Evolutionary conservation across 2,797 vertebrate species (phyloP).

Genomic region (Sebastolobus alascanus): DNA sequence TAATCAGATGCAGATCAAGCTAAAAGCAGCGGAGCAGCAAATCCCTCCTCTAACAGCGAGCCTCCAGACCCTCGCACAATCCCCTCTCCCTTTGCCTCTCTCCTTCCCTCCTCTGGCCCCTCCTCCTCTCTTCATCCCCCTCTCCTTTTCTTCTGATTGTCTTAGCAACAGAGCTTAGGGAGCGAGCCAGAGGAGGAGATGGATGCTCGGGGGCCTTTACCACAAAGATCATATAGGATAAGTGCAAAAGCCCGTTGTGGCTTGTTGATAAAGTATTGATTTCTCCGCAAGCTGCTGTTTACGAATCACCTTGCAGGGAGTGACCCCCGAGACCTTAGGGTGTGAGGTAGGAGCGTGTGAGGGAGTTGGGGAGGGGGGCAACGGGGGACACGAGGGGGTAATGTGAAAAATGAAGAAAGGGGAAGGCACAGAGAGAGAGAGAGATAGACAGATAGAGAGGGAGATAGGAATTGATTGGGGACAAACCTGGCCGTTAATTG

Average conservation of each 20-base stretch:
- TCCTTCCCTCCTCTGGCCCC: conserved; percentile 45
- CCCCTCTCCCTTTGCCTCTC: conserved; percentile 62
- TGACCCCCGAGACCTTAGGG: conserved; percentile 94
- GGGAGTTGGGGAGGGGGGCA: conserved; percentile 13
- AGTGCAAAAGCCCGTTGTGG: conserved; percentile 97
- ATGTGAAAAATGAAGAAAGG: conserved; percentile 73
- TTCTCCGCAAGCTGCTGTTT: conserved; percentile 90
- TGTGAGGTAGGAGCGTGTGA: conserved; percentile 64
- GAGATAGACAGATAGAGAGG: conserved; percentile 41
- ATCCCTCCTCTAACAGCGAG: conserved; percentile 77
- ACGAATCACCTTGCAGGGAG: conserved; percentile 98
- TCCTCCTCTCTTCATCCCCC: conserved; percentile 63
- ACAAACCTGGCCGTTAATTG: conserved; percentile 77
- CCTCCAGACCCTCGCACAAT: conserved; percentile 72
- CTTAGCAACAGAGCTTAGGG: conserved; percentile 88
- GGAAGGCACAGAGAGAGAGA: conserved; percentile 46
- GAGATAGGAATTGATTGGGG: conserved; percentile 80
- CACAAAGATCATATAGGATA: conserved; percentile 96
- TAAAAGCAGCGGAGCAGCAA: conserved; percentile 96
- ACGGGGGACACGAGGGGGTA: conserved; percentile 50
- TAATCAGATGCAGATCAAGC: conserved; percentile 99
- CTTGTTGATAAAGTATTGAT: conserved; percentile 99
- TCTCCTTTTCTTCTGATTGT: conserved; percentile 78
- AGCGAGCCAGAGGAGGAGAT: conserved; percentile 86
- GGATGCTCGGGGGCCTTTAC: conserved; percentile 90